Evolutionary conservation across 2,113 vertebrate genomes (phyloP).

Genomic region (Odobenus rosmarus): DNA sequence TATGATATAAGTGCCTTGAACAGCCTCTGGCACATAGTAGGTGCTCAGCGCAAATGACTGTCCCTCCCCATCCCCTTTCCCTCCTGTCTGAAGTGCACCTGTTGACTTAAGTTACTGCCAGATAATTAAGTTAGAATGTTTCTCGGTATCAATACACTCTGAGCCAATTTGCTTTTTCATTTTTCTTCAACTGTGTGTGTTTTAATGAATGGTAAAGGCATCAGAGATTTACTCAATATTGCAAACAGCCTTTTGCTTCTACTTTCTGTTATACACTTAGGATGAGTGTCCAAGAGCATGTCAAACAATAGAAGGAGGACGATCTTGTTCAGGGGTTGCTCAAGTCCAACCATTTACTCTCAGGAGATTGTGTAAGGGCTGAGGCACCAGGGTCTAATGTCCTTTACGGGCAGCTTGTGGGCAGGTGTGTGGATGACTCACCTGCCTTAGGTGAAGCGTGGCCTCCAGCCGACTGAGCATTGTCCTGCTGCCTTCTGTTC

Average conservation of each 20-base stretch:
- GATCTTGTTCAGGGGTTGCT: too few species aligned
- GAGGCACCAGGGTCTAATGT: fast-evolving
- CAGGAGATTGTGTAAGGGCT: fast-evolving
- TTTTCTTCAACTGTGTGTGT: not conserved
- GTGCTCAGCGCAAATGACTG: not conserved
- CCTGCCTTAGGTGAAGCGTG: not conserved
- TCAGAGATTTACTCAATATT: not conserved
- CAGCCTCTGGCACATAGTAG: not conserved
- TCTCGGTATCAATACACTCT: not conserved
- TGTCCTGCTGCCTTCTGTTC: not conserved
- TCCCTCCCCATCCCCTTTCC: not conserved
- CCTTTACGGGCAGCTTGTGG: not conserved
- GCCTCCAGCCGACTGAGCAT: not conserved
- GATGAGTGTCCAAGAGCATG: not conserved
- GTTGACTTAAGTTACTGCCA: not conserved
- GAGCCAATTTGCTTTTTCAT: not conserved
- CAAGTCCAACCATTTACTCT: not conserved
- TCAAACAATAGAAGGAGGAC: fast-evolving
- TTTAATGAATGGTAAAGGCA: not conserved
- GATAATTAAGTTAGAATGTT: not conserved
- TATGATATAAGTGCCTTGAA: fast-evolving
- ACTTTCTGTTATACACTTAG: not conserved
- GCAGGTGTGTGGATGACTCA: not conserved
- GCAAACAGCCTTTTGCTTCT: not conserved
- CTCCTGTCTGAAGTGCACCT: not conserved